Evolutionary conservation across 2,113 vertebrate genomes (phyloP).

Genomic region (Rousettus leschenaultii): DNA sequence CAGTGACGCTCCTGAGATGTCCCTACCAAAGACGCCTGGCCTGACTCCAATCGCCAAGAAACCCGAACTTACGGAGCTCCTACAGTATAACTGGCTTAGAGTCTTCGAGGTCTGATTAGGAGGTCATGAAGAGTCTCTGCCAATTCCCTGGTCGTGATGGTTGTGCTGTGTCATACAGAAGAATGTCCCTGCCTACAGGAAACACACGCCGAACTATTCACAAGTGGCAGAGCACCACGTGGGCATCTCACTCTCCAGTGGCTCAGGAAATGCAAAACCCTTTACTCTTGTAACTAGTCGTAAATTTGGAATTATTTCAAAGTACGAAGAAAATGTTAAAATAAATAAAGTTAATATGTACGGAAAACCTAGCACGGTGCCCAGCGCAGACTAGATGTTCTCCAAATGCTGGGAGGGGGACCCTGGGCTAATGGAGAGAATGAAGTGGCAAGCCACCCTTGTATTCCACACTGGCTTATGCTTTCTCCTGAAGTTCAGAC

Average conservation of each 20-base stretch:
- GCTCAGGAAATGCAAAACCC: background rate
- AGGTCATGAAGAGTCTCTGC: fast-evolving
- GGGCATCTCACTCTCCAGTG: background rate
- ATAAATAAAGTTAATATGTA: background rate
- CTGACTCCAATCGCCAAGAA: background rate
- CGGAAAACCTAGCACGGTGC: background rate
- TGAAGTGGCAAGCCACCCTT: fast-evolving
- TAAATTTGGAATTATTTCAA: background rate
- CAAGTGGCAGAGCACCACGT: background rate
- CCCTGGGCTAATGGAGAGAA: background rate
- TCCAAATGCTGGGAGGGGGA: background rate
- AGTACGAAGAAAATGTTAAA: background rate
- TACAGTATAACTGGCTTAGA: background rate
- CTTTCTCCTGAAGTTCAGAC: background rate
- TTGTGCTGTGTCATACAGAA: too few relatives aligned
- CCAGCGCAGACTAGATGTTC: background rate
- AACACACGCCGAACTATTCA: background rate
- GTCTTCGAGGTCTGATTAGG: background rate
- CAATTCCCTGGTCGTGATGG: background rate
- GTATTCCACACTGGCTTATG: fast-evolving
- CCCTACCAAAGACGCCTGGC: background rate
- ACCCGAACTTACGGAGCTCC: background rate
- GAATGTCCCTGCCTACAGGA: background rate
- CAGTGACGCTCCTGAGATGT: background rate
- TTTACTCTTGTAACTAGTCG: background rate